Evolutionary conservation across 2,113 vertebrate genomes (phyloP).

Genomic region (Nothoprocta pentlandii): DNA sequence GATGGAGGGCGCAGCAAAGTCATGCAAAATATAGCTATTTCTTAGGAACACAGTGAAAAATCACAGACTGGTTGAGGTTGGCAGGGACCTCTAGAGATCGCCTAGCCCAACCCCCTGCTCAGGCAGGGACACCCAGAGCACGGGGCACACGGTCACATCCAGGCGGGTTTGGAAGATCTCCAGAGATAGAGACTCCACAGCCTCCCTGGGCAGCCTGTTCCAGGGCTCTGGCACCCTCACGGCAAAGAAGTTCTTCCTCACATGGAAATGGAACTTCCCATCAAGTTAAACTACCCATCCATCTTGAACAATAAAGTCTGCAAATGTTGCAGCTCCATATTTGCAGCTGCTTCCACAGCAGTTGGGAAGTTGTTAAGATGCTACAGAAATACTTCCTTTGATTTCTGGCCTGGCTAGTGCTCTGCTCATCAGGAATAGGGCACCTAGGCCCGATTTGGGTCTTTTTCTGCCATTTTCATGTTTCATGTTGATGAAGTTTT

Average conservation of each 20-base stretch:
- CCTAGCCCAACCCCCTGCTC: no score
- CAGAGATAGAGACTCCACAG: no score
- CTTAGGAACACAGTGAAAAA: neutral
- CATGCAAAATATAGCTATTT: neutral
- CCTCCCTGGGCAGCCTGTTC: no score
- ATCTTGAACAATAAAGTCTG: neutral
- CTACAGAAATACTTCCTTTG: neutral
- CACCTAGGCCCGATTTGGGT: neutral
- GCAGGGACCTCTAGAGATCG: no score
- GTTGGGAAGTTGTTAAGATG: neutral
- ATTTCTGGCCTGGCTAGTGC: neutral
- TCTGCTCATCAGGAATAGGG: fast-evolving
- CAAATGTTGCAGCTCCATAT: neutral
- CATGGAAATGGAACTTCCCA: neutral
- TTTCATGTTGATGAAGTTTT: neutral
- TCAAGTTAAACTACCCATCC: neutral
- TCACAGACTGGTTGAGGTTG: no score
- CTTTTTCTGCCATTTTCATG: neutral
- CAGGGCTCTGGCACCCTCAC: no score
- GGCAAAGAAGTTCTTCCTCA: no score
- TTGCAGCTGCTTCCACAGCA: fast-evolving
- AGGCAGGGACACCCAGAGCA: no score
- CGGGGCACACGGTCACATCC: no score
- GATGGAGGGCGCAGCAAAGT: neutral
- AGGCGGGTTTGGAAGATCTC: no score